Percentiles rank a stretch among this genome's conserved stretches.
These are phyloP conservation scores for Molossus molossus DNA, from an alignment of 2,797 vertebrate genomes.

Conservation along the genomic window DNA sequence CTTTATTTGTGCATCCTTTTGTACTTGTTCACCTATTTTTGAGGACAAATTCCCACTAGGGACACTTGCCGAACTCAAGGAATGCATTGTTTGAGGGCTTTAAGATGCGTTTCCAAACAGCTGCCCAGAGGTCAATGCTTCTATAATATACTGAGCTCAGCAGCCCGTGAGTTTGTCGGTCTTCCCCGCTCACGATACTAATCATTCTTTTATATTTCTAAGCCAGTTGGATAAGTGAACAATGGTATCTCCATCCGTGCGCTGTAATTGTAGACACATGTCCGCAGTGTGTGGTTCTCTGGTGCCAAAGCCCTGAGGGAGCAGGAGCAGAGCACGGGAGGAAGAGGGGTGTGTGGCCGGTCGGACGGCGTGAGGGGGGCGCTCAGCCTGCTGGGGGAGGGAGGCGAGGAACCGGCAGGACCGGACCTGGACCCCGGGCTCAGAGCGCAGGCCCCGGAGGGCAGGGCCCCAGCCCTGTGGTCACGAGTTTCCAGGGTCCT, in stretches of 20 bases:
- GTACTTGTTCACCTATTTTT: not conserved
- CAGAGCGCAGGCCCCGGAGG: too few relatives aligned
- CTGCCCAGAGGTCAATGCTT: not conserved
- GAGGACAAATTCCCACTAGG: not conserved
- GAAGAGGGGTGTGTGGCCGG: conserved; percentile 40
- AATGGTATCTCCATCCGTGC: conserved; percentile 31
- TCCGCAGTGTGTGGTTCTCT: conserved; percentile 45
- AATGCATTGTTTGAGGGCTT: not conserved
- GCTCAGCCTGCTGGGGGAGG: conserved; percentile 18
- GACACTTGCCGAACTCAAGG: not conserved
- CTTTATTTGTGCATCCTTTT: conserved; percentile 20
- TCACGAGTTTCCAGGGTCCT: too few relatives aligned
- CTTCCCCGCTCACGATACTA: not conserved
- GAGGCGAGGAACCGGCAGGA: not conserved
- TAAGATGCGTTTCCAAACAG: not conserved
- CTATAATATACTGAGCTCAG: not conserved
- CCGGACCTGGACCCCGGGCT: not conserved
- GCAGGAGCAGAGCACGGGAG: conserved; percentile 67
- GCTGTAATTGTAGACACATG: conserved; percentile 69
- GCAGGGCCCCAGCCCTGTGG: too few relatives aligned
- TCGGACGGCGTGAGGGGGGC: not conserved
- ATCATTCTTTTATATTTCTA: conserved; percentile 62
- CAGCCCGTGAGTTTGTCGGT: conserved; percentile 38
- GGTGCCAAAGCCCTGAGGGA: conserved; percentile 64
- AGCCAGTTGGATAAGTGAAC: conserved; percentile 49